Evolutionary conservation across 1,140 invertebrate genomes (phyloP).

Genomic region (Xylocopa sonorina): DNA sequence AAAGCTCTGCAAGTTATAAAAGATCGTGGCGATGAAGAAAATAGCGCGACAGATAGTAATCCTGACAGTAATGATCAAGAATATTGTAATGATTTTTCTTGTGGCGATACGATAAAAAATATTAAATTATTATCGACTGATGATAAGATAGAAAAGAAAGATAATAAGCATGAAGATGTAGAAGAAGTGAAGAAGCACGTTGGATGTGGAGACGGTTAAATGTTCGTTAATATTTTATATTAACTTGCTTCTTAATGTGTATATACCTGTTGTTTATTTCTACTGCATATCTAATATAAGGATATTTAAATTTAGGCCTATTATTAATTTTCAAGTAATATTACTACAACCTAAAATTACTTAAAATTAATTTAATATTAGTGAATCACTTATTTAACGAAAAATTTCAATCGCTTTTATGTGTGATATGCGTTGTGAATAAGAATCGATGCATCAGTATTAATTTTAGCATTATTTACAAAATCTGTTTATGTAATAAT

Average conservation of each 20-base stretch:
- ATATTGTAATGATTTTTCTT: not conserved
- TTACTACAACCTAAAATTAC: no score
- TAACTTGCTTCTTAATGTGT: not conserved
- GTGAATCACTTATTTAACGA: no score
- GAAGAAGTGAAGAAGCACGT: not conserved
- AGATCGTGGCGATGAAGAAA: not conserved
- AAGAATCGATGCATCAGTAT: not conserved
- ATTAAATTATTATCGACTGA: not conserved
- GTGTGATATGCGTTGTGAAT: no score
- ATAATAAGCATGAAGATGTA: not conserved
- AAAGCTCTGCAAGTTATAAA: not conserved
- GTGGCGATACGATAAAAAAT: not conserved
- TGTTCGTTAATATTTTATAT: not conserved
- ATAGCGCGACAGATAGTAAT: not conserved
- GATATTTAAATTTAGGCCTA: no score
- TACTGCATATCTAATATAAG: not conserved
- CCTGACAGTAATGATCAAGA: not conserved
- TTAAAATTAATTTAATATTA: no score
- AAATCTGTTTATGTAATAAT: not conserved
- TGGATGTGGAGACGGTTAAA: conserved; percentile 26
- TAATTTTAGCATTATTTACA: not conserved
- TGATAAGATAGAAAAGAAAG: not conserved
- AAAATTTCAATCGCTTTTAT: no score
- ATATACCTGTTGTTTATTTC: not conserved
- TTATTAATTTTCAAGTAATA: no score